These are phyloP conservation scores for Syngnathus acus DNA, from an alignment of 2,797 vertebrate species.

Conservation along the genomic window DNA sequence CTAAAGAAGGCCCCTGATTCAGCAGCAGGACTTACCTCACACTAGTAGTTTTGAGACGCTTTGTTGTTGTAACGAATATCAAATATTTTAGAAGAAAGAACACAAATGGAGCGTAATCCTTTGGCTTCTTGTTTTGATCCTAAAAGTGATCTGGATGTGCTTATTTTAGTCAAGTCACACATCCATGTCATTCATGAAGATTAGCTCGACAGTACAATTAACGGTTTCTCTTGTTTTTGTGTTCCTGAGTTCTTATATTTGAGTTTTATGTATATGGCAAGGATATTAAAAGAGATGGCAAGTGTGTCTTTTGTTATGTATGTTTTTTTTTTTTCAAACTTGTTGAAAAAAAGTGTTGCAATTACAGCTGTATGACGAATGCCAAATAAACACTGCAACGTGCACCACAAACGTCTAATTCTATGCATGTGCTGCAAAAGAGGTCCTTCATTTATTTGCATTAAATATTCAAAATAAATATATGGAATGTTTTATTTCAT, in stretches of 20 bases:
- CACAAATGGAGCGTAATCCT: constrained; percentile 31
- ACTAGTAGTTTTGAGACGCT: constrained; percentile 31
- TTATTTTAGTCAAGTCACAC: constrained; percentile 22
- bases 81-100: neutral
- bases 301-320: constrained; percentile 36
- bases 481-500: neutral
- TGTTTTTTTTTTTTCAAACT: constrained; percentile 23
- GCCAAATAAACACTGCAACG: constrained; percentile 60
- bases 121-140: constrained; percentile 19
- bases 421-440: neutral
- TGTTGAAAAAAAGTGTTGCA: constrained; percentile 43
- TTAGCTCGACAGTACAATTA: constrained; percentile 32
- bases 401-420: constrained; percentile 19
- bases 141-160: constrained; percentile 27
- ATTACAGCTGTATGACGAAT: constrained; percentile 57
- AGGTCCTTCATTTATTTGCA: neutral
- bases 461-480: neutral
- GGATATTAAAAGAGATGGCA: constrained; percentile 61
- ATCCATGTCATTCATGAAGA: constrained; percentile 22
- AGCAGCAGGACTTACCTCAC: constrained; percentile 57
- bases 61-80: constrained; percentile 24
- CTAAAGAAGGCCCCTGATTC: constrained; percentile 17
- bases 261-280: constrained; percentile 45
- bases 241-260: constrained; percentile 50
- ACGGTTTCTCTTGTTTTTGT: constrained; percentile 64